Evolutionary conservation across 1,140 invertebrate genomes (phyloP).

Genomic region (Megathymus violae): DNA sequence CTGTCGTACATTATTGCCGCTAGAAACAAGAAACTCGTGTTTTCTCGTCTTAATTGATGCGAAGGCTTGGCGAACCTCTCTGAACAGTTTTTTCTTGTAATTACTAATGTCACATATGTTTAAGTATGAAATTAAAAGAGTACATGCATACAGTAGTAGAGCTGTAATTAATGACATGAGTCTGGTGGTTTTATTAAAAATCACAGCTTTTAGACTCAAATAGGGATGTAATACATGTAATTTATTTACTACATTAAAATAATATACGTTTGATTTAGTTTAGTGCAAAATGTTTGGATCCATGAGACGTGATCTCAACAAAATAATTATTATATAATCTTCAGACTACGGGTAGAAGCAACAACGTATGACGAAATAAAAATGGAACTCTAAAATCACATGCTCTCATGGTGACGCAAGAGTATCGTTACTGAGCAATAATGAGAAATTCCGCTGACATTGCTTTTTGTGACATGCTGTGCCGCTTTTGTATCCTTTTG

Average conservation of each 20-base stretch:
- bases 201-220: no score
- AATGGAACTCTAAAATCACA: slow-evolving; percentile 71
- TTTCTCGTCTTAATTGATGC: slow-evolving; percentile 60
- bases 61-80: slow-evolving; percentile 47
- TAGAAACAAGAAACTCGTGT: slow-evolving; percentile 44
- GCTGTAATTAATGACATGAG: no score
- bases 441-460: slow-evolving; percentile 81
- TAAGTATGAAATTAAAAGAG: slow-evolving; percentile 11
- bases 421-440: slow-evolving; percentile 67
- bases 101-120: slow-evolving; percentile 50
- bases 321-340: no score
- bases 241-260: no score
- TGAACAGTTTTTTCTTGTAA: slow-evolving; percentile 44
- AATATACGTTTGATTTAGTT: no score
- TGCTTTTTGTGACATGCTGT: slow-evolving; percentile 64
- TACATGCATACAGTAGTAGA: not conserved
- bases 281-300: no score
- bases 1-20: slow-evolving; percentile 42
- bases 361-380: no score
- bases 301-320: no score
- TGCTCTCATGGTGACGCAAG: slow-evolving; percentile 76
- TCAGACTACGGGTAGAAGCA: no score
- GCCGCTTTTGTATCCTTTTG: no score
- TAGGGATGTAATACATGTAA: no score
- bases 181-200: no score